phyloP scores from a whole-genome alignment of 2,797 vertebrate species.

The Scarus forsteni region DNA sequence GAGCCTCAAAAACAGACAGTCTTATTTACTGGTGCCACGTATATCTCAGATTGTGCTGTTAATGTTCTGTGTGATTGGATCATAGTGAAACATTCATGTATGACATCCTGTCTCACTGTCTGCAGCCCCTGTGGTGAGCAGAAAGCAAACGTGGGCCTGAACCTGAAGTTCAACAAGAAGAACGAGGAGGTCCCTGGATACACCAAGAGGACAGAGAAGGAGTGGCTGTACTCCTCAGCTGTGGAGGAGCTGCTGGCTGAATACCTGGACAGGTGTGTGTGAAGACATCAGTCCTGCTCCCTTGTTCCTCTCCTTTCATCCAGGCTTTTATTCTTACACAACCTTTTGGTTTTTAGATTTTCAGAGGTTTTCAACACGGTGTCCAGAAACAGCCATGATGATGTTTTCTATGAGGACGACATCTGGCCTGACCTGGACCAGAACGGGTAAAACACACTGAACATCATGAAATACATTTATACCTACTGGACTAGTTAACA shows the following conservation, averaged over 20 bases:
- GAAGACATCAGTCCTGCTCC: neutral
- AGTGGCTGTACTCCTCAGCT: constrained; percentile 96
- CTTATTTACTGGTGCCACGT: too few species aligned
- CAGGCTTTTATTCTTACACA: neutral
- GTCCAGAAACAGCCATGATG: constrained; percentile 94
- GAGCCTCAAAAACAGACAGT: too few species aligned
- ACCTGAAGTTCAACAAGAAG: constrained; percentile 99
- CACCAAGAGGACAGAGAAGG: constrained; percentile 95
- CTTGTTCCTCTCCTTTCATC: neutral
- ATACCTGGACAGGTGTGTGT: constrained; percentile 91
- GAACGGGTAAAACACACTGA: constrained; percentile 86
- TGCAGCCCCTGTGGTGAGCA: constrained; percentile 96
- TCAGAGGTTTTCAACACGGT: constrained; percentile 92
- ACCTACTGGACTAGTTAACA: too few species aligned
- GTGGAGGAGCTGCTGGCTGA: constrained; percentile 94
- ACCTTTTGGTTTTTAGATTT: constrained; percentile 79
- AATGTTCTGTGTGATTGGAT: too few species aligned
- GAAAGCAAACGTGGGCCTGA: constrained; percentile 94
- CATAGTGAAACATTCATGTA: neutral
- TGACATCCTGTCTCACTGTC: neutral
- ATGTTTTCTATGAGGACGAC: constrained; percentile 97
- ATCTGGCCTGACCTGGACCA: constrained; percentile 95
- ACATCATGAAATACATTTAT: too few species aligned
- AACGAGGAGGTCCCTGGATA: constrained; percentile 99
- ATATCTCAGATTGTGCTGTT: too few species aligned